These are phyloP conservation scores for Melanotus villosus DNA, from an alignment of 2,888 invertebrate species.

Conservation along the genomic window DNA sequence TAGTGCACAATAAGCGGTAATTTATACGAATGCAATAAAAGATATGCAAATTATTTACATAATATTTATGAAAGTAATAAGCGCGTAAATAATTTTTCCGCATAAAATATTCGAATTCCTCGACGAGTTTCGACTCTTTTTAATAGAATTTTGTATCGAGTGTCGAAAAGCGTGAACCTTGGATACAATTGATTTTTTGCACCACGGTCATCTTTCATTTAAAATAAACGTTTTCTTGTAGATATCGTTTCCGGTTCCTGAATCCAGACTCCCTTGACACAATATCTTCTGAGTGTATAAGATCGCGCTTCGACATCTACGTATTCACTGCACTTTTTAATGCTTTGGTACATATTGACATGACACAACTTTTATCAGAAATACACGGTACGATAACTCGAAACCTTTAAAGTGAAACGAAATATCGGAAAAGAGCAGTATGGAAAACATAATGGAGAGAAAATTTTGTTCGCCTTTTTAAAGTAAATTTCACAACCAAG, in stretches of 20 bases:
- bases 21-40: no score
- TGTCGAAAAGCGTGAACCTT: no score
- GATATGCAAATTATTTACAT: no score
- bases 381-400: background rate
- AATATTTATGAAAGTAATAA: no score
- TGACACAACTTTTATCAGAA: slow-evolving; percentile 15
- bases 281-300: background rate
- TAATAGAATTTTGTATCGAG: no score
- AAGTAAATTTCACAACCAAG: background rate
- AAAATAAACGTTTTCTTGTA: background rate
- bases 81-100: no score
- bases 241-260: background rate
- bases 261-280: background rate
- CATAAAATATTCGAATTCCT: no score
- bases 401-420: background rate
- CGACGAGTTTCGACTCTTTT: no score
- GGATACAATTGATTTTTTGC: background rate
- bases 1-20: no score
- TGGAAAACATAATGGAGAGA: background rate
- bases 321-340: slow-evolving; percentile 13
- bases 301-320: slow-evolving; percentile 4
- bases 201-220: background rate
- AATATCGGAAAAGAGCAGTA: background rate
- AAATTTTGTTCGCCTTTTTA: background rate
- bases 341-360: slow-evolving; percentile 14